Evolutionary conservation across 1,140 invertebrate species (phyloP), one percentile per base, ranked within the genome.

Genomic region (Drosophila littoralis): DNA sequence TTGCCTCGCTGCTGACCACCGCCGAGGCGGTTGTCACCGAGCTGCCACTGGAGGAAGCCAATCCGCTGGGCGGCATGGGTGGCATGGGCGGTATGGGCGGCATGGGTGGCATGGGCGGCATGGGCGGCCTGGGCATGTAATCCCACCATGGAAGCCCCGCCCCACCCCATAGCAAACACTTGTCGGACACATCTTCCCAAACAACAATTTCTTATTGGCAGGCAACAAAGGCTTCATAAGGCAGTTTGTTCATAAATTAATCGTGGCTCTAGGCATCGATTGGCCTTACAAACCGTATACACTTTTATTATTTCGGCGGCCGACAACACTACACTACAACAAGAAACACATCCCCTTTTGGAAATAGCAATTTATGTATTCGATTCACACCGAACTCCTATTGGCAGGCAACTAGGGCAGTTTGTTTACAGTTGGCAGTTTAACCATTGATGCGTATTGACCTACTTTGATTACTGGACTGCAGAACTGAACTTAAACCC

Each of bases 21-120:
- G 99, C 98, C 1, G 99, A 99, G 93, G 96, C 96, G 52, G 98
- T 99, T 1, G 96, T 99, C 28, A 96, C 97, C 36, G 98, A 99
- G 90, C 93, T 98, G 72, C 98, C 98, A 0, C 97, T 98, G 92
- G 97, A 99, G 92, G 98, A 99, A 50, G 95, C 94, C 93, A 85
- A 95, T 94, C 33, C 76, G 40, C 1, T 81, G 54, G 48, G 67
- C 40, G 81, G 72, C 2, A 65, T 77, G 22, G 81, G 70, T 0
- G 79, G 77, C 0, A 54, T 85, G 67, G 81, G 80, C 0, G 79
- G 79, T 6, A 43, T 83, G 72, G 80, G 81, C 0, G 81, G 81
- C 0, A 63, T 84, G 68, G 81, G 81, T 1, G 83, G 75, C 28
- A 77, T 85, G 80, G 75, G 70, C 1, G 67, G 73, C 8, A 74